These are phyloP conservation scores for Andrena chrysosceles DNA, from an alignment of 2,888 invertebrate species.

Conservation along the genomic window DNA sequence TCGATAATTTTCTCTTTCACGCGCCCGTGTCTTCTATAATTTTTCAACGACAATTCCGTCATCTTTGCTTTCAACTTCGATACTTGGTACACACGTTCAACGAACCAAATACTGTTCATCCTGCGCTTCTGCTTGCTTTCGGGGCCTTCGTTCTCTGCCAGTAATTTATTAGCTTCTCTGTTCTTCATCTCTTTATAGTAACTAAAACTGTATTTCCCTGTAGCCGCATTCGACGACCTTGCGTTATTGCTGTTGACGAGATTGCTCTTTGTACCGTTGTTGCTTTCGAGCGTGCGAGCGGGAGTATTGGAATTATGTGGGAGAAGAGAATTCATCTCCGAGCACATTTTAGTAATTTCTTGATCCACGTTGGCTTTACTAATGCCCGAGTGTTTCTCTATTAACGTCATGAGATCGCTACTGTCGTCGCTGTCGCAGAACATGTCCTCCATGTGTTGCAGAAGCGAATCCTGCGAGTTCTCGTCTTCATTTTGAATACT, in stretches of 20 bases:
- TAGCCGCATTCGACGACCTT: constrained; percentile 39
- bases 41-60: constrained; percentile 75
- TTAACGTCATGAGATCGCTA: constrained; percentile 77
- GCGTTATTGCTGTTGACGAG: constrained; percentile 14
- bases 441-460: constrained; percentile 81
- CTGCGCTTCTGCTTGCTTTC: constrained; percentile 70
- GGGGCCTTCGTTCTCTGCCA: constrained; percentile 52
- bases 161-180: constrained; percentile 45
- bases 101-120: constrained; percentile 78
- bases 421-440: constrained; percentile 81
- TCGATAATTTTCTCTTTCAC: constrained; percentile 84
- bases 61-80: constrained; percentile 75
- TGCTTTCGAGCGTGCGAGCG: constrained; percentile 17
- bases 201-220: constrained; percentile 74
- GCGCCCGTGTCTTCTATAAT: constrained; percentile 77
- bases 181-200: constrained; percentile 73
- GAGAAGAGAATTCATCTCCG: constrained; percentile 52
- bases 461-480: constrained; percentile 77
- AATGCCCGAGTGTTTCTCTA: constrained; percentile 78
- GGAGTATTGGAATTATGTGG: constrained; percentile 22
- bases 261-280: constrained; percentile 27
- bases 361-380: constrained; percentile 75
- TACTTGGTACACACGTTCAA: constrained; percentile 78
- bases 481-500: constrained; percentile 67
- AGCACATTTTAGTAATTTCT: constrained; percentile 76